Evolutionary conservation across 2,113 vertebrate genomes (phyloP), one percentile per base, ranked within the genome.

Genomic region (Phaethornis superciliosus): DNA sequence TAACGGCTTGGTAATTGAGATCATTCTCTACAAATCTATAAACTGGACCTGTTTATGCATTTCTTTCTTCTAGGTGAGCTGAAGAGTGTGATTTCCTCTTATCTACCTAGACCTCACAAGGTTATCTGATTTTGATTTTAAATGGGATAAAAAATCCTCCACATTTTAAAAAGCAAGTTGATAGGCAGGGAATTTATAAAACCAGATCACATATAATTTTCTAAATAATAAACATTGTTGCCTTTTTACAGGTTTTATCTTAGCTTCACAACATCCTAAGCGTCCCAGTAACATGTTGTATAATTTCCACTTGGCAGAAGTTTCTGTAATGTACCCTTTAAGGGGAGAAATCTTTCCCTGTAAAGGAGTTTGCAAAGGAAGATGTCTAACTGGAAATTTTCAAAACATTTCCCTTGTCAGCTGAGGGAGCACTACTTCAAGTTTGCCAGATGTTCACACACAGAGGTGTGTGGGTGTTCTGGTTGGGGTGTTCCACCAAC

Each of bases 401-500:
- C 9, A 0, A 11, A 30, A 49, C 15, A 33, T 7, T 55, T 46
- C 15, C 12, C 11, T 47, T 6, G 1, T 1, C 4, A 88, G 51
- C n/a, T 2, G 3, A 71, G 26, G n/a, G 52, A 55, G 18, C 10
- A 5, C 27, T 9, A 14, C 30, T 40, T n/a, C 7, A n/a, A 49
- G 35, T 11, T 37, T 10, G 7, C 2, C 1, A 63, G 24, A 20
- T 63, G 20, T 59, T 56, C 59, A 7, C 12, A 19, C 15, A 28
- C 58, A 4, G 7, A 56, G 44, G 28, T 51, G 21, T 35, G n/a
- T n/a, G n/a, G n/a, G n/a, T n/a, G n/a, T n/a, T n/a, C n/a, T n/a
- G n/a, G n/a, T n/a, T n/a, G n/a, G n/a, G n/a, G 28, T 51, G 21
- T 35, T 40, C 16, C 63, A 30, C 44, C 32, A 79, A 19, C 1